Percentiles rank a stretch among this genome's conserved stretches.
These are phyloP conservation scores for Acholoe squamosa DNA, from an alignment of 2,888 invertebrate genomes.

Conservation along the genomic window DNA sequence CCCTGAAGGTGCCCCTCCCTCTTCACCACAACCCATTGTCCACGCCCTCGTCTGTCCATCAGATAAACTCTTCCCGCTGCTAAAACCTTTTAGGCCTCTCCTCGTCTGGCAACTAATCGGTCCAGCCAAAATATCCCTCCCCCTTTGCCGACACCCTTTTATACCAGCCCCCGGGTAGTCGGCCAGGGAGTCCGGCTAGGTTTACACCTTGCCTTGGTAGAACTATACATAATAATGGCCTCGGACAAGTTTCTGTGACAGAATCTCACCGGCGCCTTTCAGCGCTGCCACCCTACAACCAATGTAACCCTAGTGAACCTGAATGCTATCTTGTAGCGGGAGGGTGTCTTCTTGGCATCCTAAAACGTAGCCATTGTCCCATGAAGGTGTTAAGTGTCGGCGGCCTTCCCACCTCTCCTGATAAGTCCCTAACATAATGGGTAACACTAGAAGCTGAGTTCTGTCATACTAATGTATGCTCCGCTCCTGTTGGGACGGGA, in stretches of 20 bases:
- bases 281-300: not conserved
- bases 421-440: not conserved
- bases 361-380: constrained; percentile 42
- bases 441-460: constrained; percentile 6
- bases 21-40: constrained; percentile 35
- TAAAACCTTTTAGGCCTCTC: constrained; percentile 46
- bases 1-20: not conserved
- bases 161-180: not conserved
- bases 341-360: constrained; percentile 45
- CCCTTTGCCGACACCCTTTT: not conserved
- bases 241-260: constrained; percentile 43
- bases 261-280: not conserved
- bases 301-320: constrained; percentile 1
- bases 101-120: constrained; percentile 24
- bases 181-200: not conserved
- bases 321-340: constrained; percentile 48
- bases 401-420: not conserved
- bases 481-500: not conserved
- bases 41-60: not conserved
- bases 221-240: constrained; percentile 1
- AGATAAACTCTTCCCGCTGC: constrained; percentile 36
- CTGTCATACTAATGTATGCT: not conserved
- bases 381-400: constrained; percentile 34
- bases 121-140: constrained; percentile 46
- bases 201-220: constrained; percentile 3